Conservation (phyloP, 23 tunicate species). For the Clavelina lepadiformis region DNA sequence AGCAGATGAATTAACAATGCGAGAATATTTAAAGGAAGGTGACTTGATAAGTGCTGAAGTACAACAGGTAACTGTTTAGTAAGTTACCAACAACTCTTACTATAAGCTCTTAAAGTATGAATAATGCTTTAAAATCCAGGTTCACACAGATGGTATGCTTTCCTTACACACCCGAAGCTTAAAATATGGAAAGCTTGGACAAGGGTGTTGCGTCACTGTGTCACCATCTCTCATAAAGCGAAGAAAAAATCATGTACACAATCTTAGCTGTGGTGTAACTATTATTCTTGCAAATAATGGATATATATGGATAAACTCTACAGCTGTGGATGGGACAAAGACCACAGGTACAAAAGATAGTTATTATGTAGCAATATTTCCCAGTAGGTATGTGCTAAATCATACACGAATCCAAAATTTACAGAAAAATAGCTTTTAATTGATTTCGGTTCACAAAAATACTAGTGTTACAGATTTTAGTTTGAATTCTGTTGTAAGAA, state of each 20-base stretch:
- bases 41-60: conserved; percentile 98
- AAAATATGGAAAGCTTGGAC: conserved; percentile 94
- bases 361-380: too few relatives aligned
- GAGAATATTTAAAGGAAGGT: conserved; percentile 92
- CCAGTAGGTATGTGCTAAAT: too few relatives aligned
- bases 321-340: conserved; percentile 15
- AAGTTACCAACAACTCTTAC: neutral
- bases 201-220: conserved; percentile 84
- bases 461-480: too few relatives aligned
- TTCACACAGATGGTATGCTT: conserved; percentile 88
- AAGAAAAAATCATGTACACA: conserved; percentile 92
- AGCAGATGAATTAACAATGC: conserved; percentile 91
- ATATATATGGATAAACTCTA: conserved; percentile 66
- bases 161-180: conserved; percentile 97
- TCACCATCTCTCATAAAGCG: conserved; percentile 93
- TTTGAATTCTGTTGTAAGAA: too few relatives aligned
- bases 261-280: conserved; percentile 84
- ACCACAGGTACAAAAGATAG: conserved; percentile 18
- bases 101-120: neutral
- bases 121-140: conserved; percentile 24
- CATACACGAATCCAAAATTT: too few relatives aligned
- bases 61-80: conserved; percentile 50
- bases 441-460: too few relatives aligned
- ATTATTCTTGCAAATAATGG: conserved; percentile 94
- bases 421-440: too few relatives aligned